Conservation (phyloP, 2,113 vertebrate species). For the Sapajus apella region DNA sequence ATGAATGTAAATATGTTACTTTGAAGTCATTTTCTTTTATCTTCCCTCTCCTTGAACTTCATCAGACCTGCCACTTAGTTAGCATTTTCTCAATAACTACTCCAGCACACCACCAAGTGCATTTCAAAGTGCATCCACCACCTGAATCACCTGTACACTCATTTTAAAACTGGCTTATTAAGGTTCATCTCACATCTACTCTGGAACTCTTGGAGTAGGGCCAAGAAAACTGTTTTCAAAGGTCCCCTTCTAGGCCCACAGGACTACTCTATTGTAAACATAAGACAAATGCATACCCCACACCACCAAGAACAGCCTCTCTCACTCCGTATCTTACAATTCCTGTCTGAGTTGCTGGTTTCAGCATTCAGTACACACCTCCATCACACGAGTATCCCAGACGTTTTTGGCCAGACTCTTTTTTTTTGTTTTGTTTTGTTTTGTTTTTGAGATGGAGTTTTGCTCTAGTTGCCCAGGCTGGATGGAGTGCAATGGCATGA, state of each 20-base stretch:
- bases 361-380: background rate
- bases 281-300: background rate
- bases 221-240: background rate
- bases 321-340: background rate
- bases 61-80: background rate
- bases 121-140: background rate
- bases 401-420: background rate
- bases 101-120: background rate
- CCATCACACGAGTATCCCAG: background rate
- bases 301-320: rapidly evolving
- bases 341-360: no score
- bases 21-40: conserved; percentile 24
- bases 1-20: background rate
- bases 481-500: no score
- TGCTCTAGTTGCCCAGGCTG: no score
- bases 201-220: background rate
- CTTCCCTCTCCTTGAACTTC: background rate
- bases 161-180: background rate
- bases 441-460: no score
- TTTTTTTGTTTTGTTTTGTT: no score
- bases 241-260: background rate
- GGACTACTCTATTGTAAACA: background rate
- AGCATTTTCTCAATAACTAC: background rate
- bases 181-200: background rate
- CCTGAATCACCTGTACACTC: background rate